phyloP scores from a whole-genome alignment of 2,113 vertebrate genomes.

The Ovis canadensis region DNA sequence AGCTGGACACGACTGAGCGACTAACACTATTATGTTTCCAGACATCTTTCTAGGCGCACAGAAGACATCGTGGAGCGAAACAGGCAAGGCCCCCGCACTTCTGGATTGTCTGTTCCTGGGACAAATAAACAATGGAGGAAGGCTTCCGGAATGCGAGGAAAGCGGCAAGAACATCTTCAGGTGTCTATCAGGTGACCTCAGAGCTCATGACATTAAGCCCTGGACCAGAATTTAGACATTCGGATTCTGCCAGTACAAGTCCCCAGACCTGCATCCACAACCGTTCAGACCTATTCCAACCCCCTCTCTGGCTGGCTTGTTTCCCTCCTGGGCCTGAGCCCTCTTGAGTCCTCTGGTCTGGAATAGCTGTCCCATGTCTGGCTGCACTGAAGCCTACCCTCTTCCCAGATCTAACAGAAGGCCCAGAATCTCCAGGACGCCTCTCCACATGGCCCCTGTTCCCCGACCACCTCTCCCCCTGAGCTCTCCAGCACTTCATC shows the following conservation, averaged over 20 bases:
- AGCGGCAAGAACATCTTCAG: neutral
- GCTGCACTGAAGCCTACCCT: neutral
- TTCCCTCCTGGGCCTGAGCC: neutral
- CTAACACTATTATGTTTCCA: neutral
- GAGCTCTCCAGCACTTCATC: rapidly evolving
- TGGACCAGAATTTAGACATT: neutral
- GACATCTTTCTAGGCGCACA: rapidly evolving
- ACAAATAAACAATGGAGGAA: neutral
- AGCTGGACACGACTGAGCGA: neutral
- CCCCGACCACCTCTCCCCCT: neutral
- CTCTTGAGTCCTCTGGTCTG: neutral
- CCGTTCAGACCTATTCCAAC: neutral
- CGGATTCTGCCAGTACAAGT: rapidly evolving
- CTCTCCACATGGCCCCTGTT: rapidly evolving
- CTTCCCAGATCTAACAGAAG: neutral
- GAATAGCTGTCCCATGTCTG: neutral
- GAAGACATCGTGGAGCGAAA: neutral
- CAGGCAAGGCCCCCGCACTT: neutral
- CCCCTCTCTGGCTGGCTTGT: neutral
- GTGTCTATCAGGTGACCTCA: neutral
- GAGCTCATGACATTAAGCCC: neutral
- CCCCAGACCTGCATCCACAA: neutral
- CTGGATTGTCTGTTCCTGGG: too few relatives aligned
- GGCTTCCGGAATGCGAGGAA: neutral
- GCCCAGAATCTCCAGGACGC: neutral